Evolutionary conservation across 1,140 invertebrate species (phyloP).

Genomic region (Drosophila murphyi): DNA sequence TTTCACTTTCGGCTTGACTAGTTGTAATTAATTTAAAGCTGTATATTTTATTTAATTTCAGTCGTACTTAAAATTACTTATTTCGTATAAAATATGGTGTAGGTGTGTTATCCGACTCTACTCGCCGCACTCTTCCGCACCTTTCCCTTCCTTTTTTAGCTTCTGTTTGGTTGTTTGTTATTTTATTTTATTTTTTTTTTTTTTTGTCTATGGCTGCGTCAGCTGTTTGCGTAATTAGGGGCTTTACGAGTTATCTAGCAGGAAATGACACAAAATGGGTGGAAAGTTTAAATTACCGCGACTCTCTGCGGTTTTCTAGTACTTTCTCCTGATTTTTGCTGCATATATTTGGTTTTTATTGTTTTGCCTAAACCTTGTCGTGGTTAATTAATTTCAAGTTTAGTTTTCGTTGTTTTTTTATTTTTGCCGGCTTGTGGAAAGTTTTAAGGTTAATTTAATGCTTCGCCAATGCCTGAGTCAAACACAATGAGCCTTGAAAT

Average conservation of each 20-base stretch:
- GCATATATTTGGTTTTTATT: background rate
- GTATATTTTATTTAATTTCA: background rate
- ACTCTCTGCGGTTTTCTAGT: conserved; percentile 11
- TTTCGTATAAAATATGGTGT: conserved; percentile 15
- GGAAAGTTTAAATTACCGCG: conserved; percentile 51
- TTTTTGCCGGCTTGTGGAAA: conserved; percentile 60
- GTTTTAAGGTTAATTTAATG: conserved; percentile 81
- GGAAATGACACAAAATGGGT: conserved; percentile 26
- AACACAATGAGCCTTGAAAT: conserved; percentile 79
- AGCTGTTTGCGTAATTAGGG: conserved; percentile 77
- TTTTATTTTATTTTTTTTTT: conserved; percentile 20
- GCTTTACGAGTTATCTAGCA: conserved; percentile 73
- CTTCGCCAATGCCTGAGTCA: conserved; percentile 50
- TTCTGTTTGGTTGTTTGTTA: background rate
- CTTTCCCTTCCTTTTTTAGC: too few species aligned
- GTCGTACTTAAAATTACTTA: conserved; percentile 8
- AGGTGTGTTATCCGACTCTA: too few species aligned
- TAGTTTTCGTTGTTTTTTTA: conserved; percentile 19
- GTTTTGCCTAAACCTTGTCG: conserved; percentile 56
- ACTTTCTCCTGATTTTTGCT: background rate
- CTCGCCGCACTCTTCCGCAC: too few species aligned
- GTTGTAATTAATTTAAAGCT: background rate
- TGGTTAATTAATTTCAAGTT: conserved; percentile 81
- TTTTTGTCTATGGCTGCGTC: conserved; percentile 65
- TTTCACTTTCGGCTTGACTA: background rate